Conservation (phyloP, 2,797 vertebrate genomes). For the Mionectes olivaceus region DNA sequence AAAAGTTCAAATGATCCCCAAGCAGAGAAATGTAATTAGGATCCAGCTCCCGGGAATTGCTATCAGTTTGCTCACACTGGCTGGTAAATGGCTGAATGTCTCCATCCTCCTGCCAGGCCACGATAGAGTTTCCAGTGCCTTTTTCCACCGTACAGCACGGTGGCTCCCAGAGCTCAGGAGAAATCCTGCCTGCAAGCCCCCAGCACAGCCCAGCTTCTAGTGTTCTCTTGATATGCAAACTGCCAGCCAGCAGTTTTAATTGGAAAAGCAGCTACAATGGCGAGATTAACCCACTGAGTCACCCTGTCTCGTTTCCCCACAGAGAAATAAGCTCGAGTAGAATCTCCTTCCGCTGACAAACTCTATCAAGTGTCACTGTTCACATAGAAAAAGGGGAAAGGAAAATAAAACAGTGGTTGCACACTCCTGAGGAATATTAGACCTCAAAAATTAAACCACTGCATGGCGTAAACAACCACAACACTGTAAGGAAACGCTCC, state of each 20-base stretch:
- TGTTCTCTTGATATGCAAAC: not conserved
- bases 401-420: not conserved
- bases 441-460: not conserved
- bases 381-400: not conserved
- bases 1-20: constrained; percentile 55
- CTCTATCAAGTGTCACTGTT: not conserved
- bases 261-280: not conserved
- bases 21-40: constrained; percentile 64
- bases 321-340: not conserved
- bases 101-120: constrained; percentile 23
- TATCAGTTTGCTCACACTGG: constrained; percentile 65
- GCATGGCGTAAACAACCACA: not conserved
- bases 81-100: constrained; percentile 66
- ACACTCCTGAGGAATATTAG: not conserved
- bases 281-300: not conserved
- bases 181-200: not conserved
- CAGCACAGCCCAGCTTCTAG: not conserved
- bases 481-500: not conserved
- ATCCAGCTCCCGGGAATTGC: constrained; percentile 5
- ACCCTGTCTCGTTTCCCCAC: not conserved
- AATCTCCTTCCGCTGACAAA: not conserved
- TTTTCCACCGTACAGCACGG: fast-evolving
- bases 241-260: not conserved
- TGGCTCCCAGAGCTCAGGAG: not conserved
- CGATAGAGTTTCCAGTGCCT: constrained; percentile 47